Evolutionary conservation across 2,797 vertebrate genomes (phyloP), one percentile per base, ranked within the genome.

Genomic region (Hyperoplus lanceolatus): DNA sequence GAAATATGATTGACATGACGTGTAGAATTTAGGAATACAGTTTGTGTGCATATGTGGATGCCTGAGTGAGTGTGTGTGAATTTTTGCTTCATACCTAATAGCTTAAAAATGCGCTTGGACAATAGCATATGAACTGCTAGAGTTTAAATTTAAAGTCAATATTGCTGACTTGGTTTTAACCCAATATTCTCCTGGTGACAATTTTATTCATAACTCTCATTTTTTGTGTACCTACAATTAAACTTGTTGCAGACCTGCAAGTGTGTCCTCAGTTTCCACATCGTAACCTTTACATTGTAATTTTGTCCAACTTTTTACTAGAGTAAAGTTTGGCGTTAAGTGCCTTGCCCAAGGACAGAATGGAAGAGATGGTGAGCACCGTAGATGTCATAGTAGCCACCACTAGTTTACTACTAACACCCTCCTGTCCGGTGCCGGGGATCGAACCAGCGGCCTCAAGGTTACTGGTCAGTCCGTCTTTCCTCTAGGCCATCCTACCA

Each of bases 1-100:
- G 18, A 73, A 46, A 21, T 38, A 21, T 29, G 54, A 79, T 21
- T 45, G 38, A 70, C 60, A 29, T 66, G 42, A 29, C 12, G 50
- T 66, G 11, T 45, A 8, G 18, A 16, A 49, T 55, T 4, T 48
- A 57, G n/a, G 43, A 57, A 41, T 13, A 57, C 29, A 51, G 29
- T 55, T 3, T 48, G 42, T n/a, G n/a, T 57, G 39, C 16, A 46
- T 15, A n/a, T 53, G 7, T 15, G 12, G 39, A 43, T 18, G 16
- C 2, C 36, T 48, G 3, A 21, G 41, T 43, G 21, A n/a, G 42
- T n/a, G 43, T 21, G 15, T 39, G 51, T 45, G 45, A 3, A 43
- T 46, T 11, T 12, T 41, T n/a, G 11, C 49, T 38, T 3, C 14
- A n/a, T 11, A 2, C 39, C 48, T 1, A n/a, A 11, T 36, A 39